Evolutionary conservation across 2,797 vertebrate genomes (phyloP), one percentile per base, ranked within the genome.

Genomic region (Poeciliopsis presidionis): DNA sequence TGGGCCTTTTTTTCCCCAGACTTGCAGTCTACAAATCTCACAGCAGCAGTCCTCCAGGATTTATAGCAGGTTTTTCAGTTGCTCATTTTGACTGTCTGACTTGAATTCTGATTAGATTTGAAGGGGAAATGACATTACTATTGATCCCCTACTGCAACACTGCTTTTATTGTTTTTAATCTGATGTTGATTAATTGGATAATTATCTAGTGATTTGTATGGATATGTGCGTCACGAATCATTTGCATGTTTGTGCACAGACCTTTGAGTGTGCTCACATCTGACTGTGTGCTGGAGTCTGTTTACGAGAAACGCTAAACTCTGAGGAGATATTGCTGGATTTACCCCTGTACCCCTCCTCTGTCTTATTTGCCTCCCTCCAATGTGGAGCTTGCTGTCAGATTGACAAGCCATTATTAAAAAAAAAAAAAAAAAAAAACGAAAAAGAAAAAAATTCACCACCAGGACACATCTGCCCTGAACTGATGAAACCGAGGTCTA

Each of bases 401-500:
- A 96, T 91, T 95, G 95, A 95, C 95, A 96, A 94, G 87, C 86
- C 72, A 87, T 94, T 96, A 96, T 96, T 96, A 96, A 95, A 33
- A 96, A 95, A 95, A 75, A 95, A 33, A 96, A 95, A 95, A 75
- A 28, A 13, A 95, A 65, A 95, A 25, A 51, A 51, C 22, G 7
- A 51, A 20, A 20, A 51, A 2, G 7, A 51, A 51, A 20, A 51
- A 93, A 95, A 93, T 81, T 88, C 87, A 91, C 88, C 90, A 91
- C 87, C 89, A 83, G 93, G 94, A 90, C 94, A 81, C 94, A 95
- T 95, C 94, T 96, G 95, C 91, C 84, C 92, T 80, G 89, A 93
- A 93, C 89, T 92, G 91, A 95, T 94, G 92, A 94, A 95, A 93
- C 87, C 83, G 11, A 86, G 87, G 84, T 88, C 88, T 89, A 76